These are phyloP conservation scores for Tadarida brasiliensis DNA, from an alignment of 2,797 vertebrate genomes.

Conservation along the genomic window DNA sequence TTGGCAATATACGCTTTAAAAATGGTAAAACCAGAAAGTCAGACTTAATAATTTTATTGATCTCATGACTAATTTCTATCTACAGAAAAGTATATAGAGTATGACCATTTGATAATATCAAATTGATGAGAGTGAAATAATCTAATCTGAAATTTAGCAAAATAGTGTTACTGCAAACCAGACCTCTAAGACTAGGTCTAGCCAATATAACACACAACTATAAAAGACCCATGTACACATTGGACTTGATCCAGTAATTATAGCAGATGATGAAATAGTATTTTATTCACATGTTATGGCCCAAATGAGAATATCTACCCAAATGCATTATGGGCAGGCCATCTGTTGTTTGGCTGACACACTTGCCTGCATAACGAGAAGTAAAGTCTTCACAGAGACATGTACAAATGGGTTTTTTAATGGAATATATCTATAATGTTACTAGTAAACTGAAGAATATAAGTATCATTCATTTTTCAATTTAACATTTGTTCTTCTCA, in stretches of 20 bases:
- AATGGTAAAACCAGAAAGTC: slow-evolving; percentile 18
- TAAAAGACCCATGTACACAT: slow-evolving; percentile 71
- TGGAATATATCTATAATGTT: slow-evolving; percentile 36
- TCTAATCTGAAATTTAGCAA: slow-evolving; percentile 50
- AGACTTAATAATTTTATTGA: not conserved
- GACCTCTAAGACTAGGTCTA: slow-evolving; percentile 8
- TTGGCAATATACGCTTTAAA: slow-evolving; percentile 19
- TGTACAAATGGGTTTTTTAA: slow-evolving; percentile 57
- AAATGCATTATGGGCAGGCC: slow-evolving; percentile 74
- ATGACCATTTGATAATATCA: slow-evolving; percentile 6
- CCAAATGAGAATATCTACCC: slow-evolving; percentile 83
- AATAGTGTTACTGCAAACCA: slow-evolving; percentile 34
- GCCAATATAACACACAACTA: slow-evolving; percentile 16
- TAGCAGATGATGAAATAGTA: slow-evolving; percentile 74
- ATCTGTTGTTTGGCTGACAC: slow-evolving; percentile 80
- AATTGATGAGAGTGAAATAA: slow-evolving; percentile 55
- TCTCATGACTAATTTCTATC: not conserved
- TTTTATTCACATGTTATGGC: slow-evolving; percentile 75
- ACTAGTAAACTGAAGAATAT: slow-evolving; percentile 40
- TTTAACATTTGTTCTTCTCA: slow-evolving; percentile 62
- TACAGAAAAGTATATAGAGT: not conserved
- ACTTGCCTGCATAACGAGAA: slow-evolving; percentile 63
- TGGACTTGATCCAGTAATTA: slow-evolving; percentile 81
- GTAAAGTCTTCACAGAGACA: slow-evolving; percentile 58
- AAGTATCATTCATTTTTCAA: slow-evolving; percentile 39